Evolutionary conservation across 2,888 invertebrate species (phyloP).

Genomic region (Archips xylosteana): DNA sequence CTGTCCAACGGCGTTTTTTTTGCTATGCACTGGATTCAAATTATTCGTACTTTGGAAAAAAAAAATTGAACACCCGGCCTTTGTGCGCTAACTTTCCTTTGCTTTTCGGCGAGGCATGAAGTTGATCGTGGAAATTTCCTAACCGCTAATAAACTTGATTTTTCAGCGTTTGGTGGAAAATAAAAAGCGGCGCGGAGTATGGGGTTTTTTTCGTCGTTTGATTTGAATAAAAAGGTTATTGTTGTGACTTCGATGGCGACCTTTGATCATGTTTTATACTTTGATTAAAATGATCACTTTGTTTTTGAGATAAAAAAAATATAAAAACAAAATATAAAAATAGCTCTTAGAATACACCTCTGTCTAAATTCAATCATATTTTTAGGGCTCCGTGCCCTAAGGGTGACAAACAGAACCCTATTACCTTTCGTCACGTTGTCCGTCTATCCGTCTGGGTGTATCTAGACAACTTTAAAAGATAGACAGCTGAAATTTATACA

Average conservation of each 20-base stretch:
- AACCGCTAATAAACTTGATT: constrained; percentile 73
- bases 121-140: constrained; percentile 74
- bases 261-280: neutral
- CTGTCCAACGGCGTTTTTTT: constrained; percentile 63
- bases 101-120: constrained; percentile 74
- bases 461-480: no score
- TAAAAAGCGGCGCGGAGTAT: constrained; percentile 57
- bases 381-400: no score
- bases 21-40: constrained; percentile 76
- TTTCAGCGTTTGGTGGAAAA: constrained; percentile 76
- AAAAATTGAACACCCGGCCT: constrained; percentile 68
- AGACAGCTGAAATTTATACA: no score
- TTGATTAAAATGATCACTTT: neutral
- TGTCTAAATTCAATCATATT: no score
- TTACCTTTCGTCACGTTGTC: no score
- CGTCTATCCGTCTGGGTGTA: no score
- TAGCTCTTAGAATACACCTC: no score
- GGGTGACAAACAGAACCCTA: no score
- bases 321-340: no score
- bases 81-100: constrained; percentile 78
- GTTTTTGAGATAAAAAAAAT: no score
- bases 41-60: constrained; percentile 76
- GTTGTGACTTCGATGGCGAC: constrained; percentile 6
- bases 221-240: constrained; percentile 29
- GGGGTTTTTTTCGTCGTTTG: constrained; percentile 30